Evolutionary conservation across 35 echinoderm and acorn worm genomes (phyloP).

Genomic region (Diadema setosum): DNA sequence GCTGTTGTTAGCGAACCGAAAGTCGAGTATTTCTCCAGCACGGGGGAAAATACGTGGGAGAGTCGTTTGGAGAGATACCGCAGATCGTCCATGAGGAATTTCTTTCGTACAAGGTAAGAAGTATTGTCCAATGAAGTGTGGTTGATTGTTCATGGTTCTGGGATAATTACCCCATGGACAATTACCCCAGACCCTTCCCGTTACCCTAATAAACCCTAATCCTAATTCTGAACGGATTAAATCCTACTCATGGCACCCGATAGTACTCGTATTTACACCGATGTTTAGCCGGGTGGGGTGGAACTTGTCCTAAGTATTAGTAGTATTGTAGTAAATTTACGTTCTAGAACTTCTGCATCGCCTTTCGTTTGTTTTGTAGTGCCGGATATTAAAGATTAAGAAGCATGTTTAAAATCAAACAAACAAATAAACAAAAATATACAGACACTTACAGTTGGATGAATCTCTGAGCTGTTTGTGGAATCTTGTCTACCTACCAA

Average conservation of each 20-base stretch:
- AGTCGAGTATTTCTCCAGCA: conserved; percentile 33
- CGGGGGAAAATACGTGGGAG: conserved; percentile 16
- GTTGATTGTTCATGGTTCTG: not conserved
- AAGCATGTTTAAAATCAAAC: no score
- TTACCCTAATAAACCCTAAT: not conserved
- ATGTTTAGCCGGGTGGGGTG: no score
- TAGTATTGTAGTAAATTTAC: no score
- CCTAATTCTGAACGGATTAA: not conserved
- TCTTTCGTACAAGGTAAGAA: conserved; percentile 22
- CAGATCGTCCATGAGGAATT: not conserved
- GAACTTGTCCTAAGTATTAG: no score
- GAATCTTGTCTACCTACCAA: no score
- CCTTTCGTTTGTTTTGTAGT: no score
- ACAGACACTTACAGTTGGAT: no score
- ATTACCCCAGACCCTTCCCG: no score
- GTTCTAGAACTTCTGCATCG: no score
- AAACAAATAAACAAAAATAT: no score
- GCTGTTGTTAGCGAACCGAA: conserved; percentile 3
- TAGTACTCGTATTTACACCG: not conserved
- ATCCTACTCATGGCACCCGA: not conserved
- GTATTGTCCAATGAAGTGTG: not conserved
- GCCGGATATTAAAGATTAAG: no score
- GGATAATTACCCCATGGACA: not conserved
- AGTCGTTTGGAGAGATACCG: conserved; percentile 11
- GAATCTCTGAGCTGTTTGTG: no score